Evolutionary conservation across 1,140 invertebrate species (phyloP).

Genomic region (Drosophila serrata): DNA sequence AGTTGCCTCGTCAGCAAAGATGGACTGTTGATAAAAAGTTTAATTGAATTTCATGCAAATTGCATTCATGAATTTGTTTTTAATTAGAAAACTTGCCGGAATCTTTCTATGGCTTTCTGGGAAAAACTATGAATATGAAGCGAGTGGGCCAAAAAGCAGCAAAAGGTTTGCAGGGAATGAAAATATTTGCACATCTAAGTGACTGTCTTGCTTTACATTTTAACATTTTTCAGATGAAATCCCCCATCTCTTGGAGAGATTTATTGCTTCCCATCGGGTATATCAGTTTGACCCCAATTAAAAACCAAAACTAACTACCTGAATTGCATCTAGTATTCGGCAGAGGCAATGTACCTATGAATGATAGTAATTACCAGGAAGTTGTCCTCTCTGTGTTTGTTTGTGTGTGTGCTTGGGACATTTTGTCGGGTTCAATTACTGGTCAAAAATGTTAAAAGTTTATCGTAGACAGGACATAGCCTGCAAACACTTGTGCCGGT

Average conservation of each 20-base stretch:
- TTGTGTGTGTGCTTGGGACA: conserved; percentile 48
- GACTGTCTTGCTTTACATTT: conserved; percentile 2
- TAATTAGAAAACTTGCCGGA: conserved; percentile 64
- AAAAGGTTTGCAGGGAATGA: background rate
- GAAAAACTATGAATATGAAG: conserved; percentile 34
- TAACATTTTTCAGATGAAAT: conserved; percentile 27
- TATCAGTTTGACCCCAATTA: conserved; percentile 32
- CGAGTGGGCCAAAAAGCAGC: background rate
- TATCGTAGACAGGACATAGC: conserved; percentile 15
- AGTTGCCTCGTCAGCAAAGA: conserved; percentile 1
- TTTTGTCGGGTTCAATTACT: conserved; percentile 63
- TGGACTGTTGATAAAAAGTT: conserved; percentile 67
- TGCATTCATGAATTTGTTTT: conserved; percentile 71
- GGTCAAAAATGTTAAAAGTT: conserved; percentile 59
- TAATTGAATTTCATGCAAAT: conserved; percentile 81
- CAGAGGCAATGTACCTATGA: conserved; percentile 26
- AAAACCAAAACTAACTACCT: conserved; percentile 11
- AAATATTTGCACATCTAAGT: conserved; percentile 30
- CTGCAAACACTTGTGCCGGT: conserved; percentile 14
- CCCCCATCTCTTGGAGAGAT: conserved; percentile 4
- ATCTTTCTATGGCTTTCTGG: conserved; percentile 12
- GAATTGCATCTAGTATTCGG: conserved; percentile 1
- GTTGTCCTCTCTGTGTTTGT: conserved; percentile 23
- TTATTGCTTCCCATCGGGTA: conserved; percentile 15
- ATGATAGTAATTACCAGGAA: conserved; percentile 56